Base-by-base conservation (phyloP, 2,888 invertebrate genomes). In the Embidobia sp. region DNA sequence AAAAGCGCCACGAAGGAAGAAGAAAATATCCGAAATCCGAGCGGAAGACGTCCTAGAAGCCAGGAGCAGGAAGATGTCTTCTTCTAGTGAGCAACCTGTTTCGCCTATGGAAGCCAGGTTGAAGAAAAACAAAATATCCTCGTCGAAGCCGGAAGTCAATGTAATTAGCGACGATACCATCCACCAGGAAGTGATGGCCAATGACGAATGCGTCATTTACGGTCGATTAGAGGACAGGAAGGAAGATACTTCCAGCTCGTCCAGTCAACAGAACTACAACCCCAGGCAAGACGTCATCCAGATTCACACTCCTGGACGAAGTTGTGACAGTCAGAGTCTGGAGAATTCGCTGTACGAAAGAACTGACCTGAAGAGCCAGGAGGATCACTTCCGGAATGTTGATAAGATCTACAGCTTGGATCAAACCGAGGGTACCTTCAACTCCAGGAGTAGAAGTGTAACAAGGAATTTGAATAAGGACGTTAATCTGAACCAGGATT, bases 11-110 rank as follows among this genome's bases (percentile, higher is more conserved):
- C 27, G 75, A 27, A 70, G 79, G 19, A 83, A 83, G 40, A 87
- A 87, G 46, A 86, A 86, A 37, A 82, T 80, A 2, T 85, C 86
- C 1, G 88, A 88, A 10, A 79, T 86, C 13, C 84, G 85, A 15
- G 81, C 86, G 0, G 89, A 89, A 67, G 86, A 90, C 64, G 80
- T 86, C 1, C 66, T 87, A 49, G 85, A 89, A 57, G 88, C 84
- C 0, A 82, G 88, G 3, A 82, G 81, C 33, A 81, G 85, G 2
- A 80, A 79, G 13, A 64, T 67, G 37, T 55, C 64, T 5, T 40
- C 59, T 7, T 49, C 51, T 2, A 63, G 40, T 3, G 59, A 72
- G 4, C 31, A 48, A 3, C 37, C 74, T 26, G 57, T 63, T 4
- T 55, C 72, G n/a, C 73, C 59, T n/a, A 63, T 67, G 1, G 82